Percentiles rank a stretch among this genome's conserved stretches.
phyloP scores from a whole-genome alignment of 2,797 vertebrate species.

The Chelon auratus region DNA sequence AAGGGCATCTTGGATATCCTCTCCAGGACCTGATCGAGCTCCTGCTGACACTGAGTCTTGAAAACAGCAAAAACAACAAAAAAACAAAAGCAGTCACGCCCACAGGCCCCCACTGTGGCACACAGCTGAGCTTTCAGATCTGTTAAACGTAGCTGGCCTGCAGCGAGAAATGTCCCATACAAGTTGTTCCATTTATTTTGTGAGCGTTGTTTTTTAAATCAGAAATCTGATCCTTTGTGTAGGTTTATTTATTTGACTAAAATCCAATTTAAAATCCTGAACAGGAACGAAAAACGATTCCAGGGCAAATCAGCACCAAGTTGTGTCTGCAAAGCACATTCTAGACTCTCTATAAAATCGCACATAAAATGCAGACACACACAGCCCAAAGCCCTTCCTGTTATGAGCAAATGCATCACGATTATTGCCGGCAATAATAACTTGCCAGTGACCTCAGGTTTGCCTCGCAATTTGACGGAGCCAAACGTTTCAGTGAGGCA shows the following conservation, averaged over 20 bases:
- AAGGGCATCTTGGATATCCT: conserved; percentile 96
- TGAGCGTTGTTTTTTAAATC: background rate
- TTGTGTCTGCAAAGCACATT: conserved; percentile 29
- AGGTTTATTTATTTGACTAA: background rate
- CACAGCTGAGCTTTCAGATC: background rate
- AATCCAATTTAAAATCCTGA: background rate
- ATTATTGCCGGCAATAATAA: conserved; percentile 53
- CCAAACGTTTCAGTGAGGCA: conserved; percentile 56
- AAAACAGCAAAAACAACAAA: conserved; percentile 28
- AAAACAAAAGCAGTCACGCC: conserved; percentile 27
- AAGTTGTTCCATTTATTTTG: background rate
- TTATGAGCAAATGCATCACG: conserved; percentile 52
- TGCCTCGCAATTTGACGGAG: conserved; percentile 37
- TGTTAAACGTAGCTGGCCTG: background rate
- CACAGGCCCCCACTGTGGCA: background rate
- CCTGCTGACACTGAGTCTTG: conserved; percentile 96
- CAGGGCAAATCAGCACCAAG: conserved; percentile 8
- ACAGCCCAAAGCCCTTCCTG: conserved; percentile 33
- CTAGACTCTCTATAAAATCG: conserved; percentile 37
- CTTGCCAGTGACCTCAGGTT: conserved; percentile 60
- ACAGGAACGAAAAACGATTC: conserved; percentile 10
- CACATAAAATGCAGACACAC: conserved; percentile 27
- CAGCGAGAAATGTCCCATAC: background rate
- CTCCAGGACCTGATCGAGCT: conserved; percentile 96
- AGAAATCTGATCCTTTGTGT: background rate